Evolutionary conservation across 2,797 vertebrate genomes (phyloP), one percentile per base, ranked within the genome.

Genomic region (Amblyraja radiata): DNA sequence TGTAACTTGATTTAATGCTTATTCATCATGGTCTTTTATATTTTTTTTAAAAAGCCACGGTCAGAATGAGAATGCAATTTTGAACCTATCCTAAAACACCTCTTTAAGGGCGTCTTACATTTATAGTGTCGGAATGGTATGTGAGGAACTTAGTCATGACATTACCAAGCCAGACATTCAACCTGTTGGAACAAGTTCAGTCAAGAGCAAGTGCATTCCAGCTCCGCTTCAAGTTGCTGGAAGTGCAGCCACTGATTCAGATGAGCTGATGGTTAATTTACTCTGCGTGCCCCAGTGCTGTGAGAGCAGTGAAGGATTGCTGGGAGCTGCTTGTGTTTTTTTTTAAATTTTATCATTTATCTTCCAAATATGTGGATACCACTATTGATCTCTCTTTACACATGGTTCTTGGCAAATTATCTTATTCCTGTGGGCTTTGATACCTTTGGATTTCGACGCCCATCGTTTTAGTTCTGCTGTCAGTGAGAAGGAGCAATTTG

Each of bases 121-220:
- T 68, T 88, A 63, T 6, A 36, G 61, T 86, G 11, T 86, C 9
- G 18, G 6, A 18, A 8, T 68, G 14, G 2, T 36, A 61, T n/a
- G n/a, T 88, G n/a, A 36, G 84, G 63, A 68, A 32, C 63, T 21
- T 65, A 36, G 61, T 88, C 14, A 9, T 68, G 63, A 32, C 84
- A 14, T 68, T 18, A 4, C 61, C 18, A 32, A 18, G n/a, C 11
- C 61, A 88, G 28, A 88, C 32, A 54, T 54, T 25, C 32, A 68
- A 68, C n/a, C n/a, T 88, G 61, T 65, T 65, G 83, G 61, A 88
- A 88, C 61, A 88, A 36, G 84, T 36, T 88, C n/a, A 88, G 84
- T 63, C 18, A 65, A 16, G 32, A 32, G 6, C 14, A 63, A 63
- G n/a, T 68, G 16, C 61, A 88, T 88, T 88, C 84, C 61, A 36